These are phyloP conservation scores for Pluvianellus socialis DNA, from an alignment of 2,113 vertebrate genomes.

Conservation along the genomic window DNA sequence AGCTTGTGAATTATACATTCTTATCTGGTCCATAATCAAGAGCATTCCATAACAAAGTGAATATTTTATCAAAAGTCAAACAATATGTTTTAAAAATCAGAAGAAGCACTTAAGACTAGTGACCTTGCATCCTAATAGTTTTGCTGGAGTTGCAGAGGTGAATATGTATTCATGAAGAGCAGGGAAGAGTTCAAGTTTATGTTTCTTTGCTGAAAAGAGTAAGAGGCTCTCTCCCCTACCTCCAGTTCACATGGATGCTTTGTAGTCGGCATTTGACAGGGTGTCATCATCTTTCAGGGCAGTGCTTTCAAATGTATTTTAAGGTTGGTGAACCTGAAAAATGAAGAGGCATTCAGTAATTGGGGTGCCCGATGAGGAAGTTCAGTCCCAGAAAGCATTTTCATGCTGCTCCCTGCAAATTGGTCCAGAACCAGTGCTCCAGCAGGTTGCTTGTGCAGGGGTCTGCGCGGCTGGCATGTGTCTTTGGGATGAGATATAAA, in stretches of 20 bases:
- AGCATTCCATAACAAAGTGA: slow-evolving; percentile 49
- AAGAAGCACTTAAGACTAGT: slow-evolving; percentile 35
- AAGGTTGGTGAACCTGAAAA: not conserved
- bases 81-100: slow-evolving; percentile 54
- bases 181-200: not conserved
- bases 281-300: not conserved
- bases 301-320: not conserved
- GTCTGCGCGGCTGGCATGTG: not conserved
- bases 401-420: not conserved
- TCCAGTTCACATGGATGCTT: not conserved
- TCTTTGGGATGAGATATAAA: slow-evolving; percentile 23
- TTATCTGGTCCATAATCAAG: slow-evolving; percentile 46
- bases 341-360: not conserved
- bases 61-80: slow-evolving; percentile 66
- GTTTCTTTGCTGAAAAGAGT: not conserved
- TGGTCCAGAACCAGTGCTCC: not conserved
- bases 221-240: not conserved
- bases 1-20: slow-evolving; percentile 39
- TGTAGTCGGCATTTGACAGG: not conserved
- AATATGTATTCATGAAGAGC: not conserved
- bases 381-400: not conserved
- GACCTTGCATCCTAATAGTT: slow-evolving; percentile 1
- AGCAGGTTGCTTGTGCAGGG: not conserved
- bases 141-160: not conserved
- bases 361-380: not conserved